Conservation (phyloP, 1,140 invertebrate species). For the Hylaeus volcanicus region DNA sequence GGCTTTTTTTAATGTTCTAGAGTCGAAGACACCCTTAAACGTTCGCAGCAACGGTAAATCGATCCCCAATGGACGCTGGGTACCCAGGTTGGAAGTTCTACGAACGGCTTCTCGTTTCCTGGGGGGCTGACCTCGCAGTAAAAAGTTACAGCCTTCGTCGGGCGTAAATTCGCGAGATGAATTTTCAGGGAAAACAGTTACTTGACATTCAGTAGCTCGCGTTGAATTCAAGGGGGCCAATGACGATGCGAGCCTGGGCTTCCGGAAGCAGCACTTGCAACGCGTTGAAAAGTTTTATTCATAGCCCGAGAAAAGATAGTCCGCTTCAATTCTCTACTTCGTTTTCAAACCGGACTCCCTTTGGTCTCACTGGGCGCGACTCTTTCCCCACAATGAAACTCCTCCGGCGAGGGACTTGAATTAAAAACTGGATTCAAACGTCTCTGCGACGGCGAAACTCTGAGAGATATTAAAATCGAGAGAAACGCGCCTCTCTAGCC, state of each 20-base stretch:
- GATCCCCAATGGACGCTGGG: not conserved
- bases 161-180: conserved; percentile 36
- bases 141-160: conserved; percentile 37
- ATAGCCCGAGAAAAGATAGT: conserved; percentile 27
- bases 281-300: conserved; percentile 71
- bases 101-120: not conserved
- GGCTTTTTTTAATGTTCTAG: too few species aligned
- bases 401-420: conserved; percentile 17
- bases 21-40: too few species aligned
- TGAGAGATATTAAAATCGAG: conserved; percentile 24
- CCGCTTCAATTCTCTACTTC: conserved; percentile 12
- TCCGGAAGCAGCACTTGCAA: conserved; percentile 32
- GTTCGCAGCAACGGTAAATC: not conserved
- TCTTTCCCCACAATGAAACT: conserved; percentile 8
- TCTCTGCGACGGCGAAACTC: not conserved
- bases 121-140: not conserved
- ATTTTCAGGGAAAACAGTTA: conserved; percentile 49
- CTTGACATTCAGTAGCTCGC: conserved; percentile 48
- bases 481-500: not conserved
- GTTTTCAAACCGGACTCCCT: conserved; percentile 9
- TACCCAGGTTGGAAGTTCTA: not conserved
- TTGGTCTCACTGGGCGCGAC: not conserved
- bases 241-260: conserved; percentile 3
- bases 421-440: conserved; percentile 40
- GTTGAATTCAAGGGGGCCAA: conserved; percentile 12